Base-by-base conservation (phyloP, 2,113 vertebrate genomes). In the Ochotona princeps region DNA sequence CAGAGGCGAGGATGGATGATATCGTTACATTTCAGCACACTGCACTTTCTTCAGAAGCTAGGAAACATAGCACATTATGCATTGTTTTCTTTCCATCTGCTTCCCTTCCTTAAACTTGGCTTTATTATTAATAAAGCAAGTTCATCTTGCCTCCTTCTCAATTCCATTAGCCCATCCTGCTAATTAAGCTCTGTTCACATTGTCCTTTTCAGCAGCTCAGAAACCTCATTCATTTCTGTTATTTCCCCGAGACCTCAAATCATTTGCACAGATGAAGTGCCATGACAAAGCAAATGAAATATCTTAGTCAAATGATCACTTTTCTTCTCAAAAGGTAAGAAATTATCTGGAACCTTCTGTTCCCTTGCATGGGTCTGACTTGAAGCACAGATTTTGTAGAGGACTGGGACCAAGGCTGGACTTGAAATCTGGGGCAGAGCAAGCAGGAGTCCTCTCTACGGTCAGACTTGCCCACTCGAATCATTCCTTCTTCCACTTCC, bases 1-100 rank as follows among this genome's bases (percentile, higher is more conserved):
- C 97, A 98, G 97, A 97, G 97, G 97, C 96, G 51, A 97, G 97
- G 97, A 96, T 94, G 92, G 93, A 96, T 92, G 97, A 94, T 88
- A 94, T 87, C 25, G 82, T 95, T 97, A 87, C 94, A 97, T 96
- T 97, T 96, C 95, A 94, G 93, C 93, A 94, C 94, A 88, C 87
- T 91, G 61, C 87, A 90, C 85, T 97, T 97, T 92, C 95, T 96
- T 73, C 90, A 88, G 96, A 97, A 97, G 97, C 97, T 97, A 96
- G 63, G 47, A 96, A 97, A 95, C 93, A 95, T 79, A 87, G 94
- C 63, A 63, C 81, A 92, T 96, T 91, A 94, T 54, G 82, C 3
- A 11, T 94, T 91, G 87, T 90, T 95, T 93, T 97, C 96, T 94
- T 88, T 76, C 97, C 96, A 97, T 97, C 97, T 97, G 97, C 95